These are phyloP conservation scores for Pempheris klunzingeri DNA, from an alignment of 2,797 vertebrate genomes.

Conservation along the genomic window DNA sequence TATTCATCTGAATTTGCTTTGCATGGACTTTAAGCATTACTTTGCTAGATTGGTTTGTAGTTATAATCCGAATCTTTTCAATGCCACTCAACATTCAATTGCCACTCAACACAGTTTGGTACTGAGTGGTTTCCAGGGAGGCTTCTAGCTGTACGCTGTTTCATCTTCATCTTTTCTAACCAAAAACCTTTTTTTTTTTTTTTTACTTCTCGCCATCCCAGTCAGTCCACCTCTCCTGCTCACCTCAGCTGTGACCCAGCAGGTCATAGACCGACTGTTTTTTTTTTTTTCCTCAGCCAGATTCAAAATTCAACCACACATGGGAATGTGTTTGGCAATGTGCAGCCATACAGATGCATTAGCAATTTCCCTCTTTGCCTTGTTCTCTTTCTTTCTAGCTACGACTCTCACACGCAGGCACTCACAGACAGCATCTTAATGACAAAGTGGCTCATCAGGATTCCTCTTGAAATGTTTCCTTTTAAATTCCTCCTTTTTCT, in stretches of 20 bases:
- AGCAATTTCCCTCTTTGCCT: not conserved
- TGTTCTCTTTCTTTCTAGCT: conserved; percentile 9
- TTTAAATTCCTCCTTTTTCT: not conserved
- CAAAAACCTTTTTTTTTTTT: conserved; percentile 10
- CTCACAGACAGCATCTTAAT: not conserved
- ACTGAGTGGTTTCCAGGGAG: conserved; percentile 52
- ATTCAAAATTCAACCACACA: conserved; percentile 44
- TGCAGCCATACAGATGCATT: conserved; percentile 34
- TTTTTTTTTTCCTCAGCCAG: not conserved
- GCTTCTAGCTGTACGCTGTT: conserved; percentile 29
- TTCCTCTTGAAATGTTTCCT: not conserved
- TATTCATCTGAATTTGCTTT: too few species aligned
- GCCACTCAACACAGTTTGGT: conserved; percentile 15
- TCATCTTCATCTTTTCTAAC: conserved; percentile 33
- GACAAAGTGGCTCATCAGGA: not conserved
- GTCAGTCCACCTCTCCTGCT: not conserved
- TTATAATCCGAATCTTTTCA: conserved; percentile 4
- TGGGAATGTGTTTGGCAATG: conserved; percentile 58
- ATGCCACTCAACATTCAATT: conserved; percentile 34
- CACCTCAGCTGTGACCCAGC: conserved; percentile 7
- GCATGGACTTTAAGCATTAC: not conserved
- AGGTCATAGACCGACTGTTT: not conserved
- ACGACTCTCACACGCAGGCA: not conserved
- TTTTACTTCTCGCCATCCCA: conserved; percentile 8
- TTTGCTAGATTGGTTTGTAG: conserved; percentile 5